Conservation (phyloP, 64 coral and sea anemone species). For the Exaiptasia diaphana region DNA sequence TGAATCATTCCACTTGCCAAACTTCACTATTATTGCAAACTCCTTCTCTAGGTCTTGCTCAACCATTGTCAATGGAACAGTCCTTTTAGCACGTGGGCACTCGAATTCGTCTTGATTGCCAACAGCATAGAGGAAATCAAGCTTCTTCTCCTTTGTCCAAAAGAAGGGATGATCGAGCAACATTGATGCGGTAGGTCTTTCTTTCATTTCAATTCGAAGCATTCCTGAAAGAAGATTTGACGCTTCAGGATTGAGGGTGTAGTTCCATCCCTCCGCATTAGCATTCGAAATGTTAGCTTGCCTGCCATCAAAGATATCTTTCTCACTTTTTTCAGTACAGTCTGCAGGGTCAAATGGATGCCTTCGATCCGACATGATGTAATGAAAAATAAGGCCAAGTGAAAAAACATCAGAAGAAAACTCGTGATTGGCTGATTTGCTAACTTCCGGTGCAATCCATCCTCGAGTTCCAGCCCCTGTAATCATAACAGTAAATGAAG, state of each 20-base stretch:
- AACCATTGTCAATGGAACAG: too few species aligned
- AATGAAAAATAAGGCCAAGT: conserved; percentile 22
- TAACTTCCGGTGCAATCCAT: too few species aligned
- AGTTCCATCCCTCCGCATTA: background rate
- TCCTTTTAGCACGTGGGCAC: too few species aligned
- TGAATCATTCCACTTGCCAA: too few species aligned
- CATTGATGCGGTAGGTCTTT: too few species aligned
- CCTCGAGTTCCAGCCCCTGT: conserved; percentile 4
- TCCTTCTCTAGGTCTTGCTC: too few species aligned
- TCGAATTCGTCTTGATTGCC: too few species aligned
- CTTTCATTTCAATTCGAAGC: too few species aligned
- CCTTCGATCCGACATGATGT: background rate
- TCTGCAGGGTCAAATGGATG: conserved; percentile 7
- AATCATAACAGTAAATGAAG: background rate
- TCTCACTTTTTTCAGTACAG: background rate
- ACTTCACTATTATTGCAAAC: too few species aligned
- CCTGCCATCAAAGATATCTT: background rate
- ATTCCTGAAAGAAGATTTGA: background rate
- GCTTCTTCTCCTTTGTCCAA: too few species aligned
- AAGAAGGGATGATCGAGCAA: too few species aligned
- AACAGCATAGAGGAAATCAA: too few species aligned
- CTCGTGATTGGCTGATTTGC: background rate
- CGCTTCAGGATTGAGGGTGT: background rate
- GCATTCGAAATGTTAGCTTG: background rate
- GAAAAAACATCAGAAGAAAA: conserved; percentile 21